A percentile compares a stretch with the other conserved stretches of the same genome.
Conservation (phyloP, 53 echinoderm and acorn worm genomes). For the Hippasteria phrygiana region DNA sequence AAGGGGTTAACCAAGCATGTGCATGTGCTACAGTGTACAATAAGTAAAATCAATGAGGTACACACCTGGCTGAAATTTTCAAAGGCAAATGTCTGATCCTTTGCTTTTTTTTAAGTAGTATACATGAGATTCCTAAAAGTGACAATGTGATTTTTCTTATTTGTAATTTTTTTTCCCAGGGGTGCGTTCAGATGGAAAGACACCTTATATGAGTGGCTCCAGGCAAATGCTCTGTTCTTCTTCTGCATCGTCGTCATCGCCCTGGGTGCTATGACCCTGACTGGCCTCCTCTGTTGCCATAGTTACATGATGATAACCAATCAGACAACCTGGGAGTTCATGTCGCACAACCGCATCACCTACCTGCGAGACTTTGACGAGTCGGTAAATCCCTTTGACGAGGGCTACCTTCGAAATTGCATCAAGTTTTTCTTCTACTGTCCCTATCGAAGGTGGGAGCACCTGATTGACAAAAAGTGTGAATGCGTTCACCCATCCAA, state of each 20-base stretch:
- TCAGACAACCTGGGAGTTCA: slow-evolving; percentile 99
- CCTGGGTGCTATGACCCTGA: slow-evolving; percentile 73
- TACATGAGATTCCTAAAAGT: too few relatives aligned
- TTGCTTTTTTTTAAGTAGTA: too few relatives aligned
- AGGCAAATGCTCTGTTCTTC: slow-evolving; percentile 80
- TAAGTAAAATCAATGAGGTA: too few relatives aligned
- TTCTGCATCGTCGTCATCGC: slow-evolving; percentile 77
- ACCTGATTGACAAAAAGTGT: slow-evolving; percentile 67
- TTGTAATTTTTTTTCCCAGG: slow-evolving; percentile 59
- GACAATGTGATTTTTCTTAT: too few relatives aligned
- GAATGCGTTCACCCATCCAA: slow-evolving; percentile 56
- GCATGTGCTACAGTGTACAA: too few relatives aligned
- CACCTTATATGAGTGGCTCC: slow-evolving; percentile 82
- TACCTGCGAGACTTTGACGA: slow-evolving; percentile 93
- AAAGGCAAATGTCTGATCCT: too few relatives aligned
- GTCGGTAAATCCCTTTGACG: slow-evolving; percentile 88
- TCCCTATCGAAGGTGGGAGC: slow-evolving; percentile 80
- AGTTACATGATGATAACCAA: slow-evolving; percentile 94
- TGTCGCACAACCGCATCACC: slow-evolving; percentile 95
- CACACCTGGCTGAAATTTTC: too few relatives aligned
- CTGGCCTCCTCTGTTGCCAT: slow-evolving; percentile 89
- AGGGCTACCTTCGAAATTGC: slow-evolving; percentile 88
- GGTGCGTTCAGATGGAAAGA: slow-evolving; percentile 80
- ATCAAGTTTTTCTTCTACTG: slow-evolving; percentile 94
- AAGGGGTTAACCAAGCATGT: too few relatives aligned